phyloP scores from a whole-genome alignment of 1,140 invertebrate genomes.

The Diorhabda carinulata region DNA sequence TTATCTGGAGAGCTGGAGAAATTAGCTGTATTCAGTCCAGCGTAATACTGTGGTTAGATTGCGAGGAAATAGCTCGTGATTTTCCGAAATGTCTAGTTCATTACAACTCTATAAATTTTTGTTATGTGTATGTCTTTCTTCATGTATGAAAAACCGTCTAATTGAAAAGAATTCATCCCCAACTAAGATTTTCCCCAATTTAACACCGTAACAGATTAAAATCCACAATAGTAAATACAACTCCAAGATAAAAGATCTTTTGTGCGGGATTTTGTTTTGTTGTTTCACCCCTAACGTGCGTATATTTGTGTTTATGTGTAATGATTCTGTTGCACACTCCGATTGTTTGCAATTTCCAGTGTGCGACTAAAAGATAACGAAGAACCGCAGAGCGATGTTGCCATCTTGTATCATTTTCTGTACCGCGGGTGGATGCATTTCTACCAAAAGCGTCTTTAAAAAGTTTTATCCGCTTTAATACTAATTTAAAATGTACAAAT shows the following conservation, averaged over 20 bases:
- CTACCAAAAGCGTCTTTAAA: too few species aligned
- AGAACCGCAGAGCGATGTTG: background rate
- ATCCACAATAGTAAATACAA: conserved; percentile 19
- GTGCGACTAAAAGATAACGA: conserved; percentile 19
- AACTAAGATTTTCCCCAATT: conserved; percentile 1
- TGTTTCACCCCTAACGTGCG: conserved; percentile 16
- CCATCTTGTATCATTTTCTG: conserved; percentile 36
- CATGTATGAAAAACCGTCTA: too few species aligned
- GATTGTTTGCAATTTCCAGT: conserved; percentile 21
- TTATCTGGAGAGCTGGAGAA: too few species aligned
- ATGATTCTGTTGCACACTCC: conserved; percentile 24
- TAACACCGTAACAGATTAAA: conserved; percentile 12
- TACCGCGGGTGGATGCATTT: conserved; percentile 21
- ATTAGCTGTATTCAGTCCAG: too few species aligned
- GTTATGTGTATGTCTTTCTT: too few species aligned
- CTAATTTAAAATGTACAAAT: too few species aligned
- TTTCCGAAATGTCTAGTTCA: too few species aligned
- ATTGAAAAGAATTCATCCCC: too few species aligned
- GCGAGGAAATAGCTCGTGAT: too few species aligned
- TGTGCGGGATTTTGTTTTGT: conserved; percentile 5
- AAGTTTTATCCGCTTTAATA: too few species aligned
- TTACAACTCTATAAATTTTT: too few species aligned
- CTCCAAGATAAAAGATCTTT: conserved; percentile 16
- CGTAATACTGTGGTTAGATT: too few species aligned
- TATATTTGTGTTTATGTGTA: conserved; percentile 12